Evolutionary conservation across 2,888 invertebrate genomes (phyloP), one percentile per base, ranked within the genome.

Genomic region (Trachelus troglodyta): DNA sequence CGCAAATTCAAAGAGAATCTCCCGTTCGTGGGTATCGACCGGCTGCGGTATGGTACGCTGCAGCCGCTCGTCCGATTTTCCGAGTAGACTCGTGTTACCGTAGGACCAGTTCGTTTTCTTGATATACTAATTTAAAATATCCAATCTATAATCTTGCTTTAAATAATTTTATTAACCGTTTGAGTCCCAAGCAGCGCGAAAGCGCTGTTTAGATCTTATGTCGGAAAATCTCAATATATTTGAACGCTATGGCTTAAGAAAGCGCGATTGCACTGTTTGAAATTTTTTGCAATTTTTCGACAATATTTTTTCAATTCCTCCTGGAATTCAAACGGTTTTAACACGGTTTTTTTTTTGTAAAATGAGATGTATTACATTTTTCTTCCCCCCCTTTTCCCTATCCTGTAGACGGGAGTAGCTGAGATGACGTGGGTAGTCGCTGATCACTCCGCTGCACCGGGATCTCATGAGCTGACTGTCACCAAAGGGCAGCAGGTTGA

Each of bases 401-500:
- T 83, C 83, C 93, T 92, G 40, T 93, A 96, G 96, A 93, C 94
- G 79, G 95, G 96, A 86, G 96, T 95, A 79, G 94, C 95, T 82
- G 97, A 98, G 92, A 96, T 97, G 94, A 97, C 97, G 80, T 97
- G 97, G 97, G 97, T 98, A 86, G 95, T 97, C 78, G 96, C 96
- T 83, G 98, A 98, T 91, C 97, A 96, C 91, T 93, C 93, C 35
- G 95, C 96, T n/a, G 93, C 95, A 31, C 93, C 94, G 15, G 95
- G 95, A 83, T 93, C 95, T 74, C 95, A 95, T 78, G 98, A 98
- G 92, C 92, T 98, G 86, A 95, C 95, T 77, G 97, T 98, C 73
- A 93, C 94, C 82, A 97, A 97, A 91, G 98, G 98, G 34, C 98
- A 98, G 92, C 98, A 98, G 92, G 98, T 98, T 82, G 98, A 98